Evolutionary conservation across 2,888 invertebrate species (phyloP).

Genomic region (Hymenopus coronatus): DNA sequence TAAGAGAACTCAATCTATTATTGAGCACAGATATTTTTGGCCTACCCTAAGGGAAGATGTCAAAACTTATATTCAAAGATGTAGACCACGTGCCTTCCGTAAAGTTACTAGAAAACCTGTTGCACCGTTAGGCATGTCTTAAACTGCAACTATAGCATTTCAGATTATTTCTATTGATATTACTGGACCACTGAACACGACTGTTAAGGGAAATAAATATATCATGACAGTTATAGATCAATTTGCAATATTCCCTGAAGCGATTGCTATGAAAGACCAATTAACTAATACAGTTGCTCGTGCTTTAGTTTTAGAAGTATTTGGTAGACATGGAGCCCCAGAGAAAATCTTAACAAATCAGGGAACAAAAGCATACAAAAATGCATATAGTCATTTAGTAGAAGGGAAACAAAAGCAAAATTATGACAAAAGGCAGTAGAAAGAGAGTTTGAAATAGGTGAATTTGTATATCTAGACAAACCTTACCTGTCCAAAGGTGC

Average conservation of each 20-base stretch:
- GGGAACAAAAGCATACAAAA: slow-evolving; percentile 20
- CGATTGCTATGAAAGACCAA: slow-evolving; percentile 36
- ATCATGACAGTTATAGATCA: slow-evolving; percentile 36
- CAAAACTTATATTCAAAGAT: background rate
- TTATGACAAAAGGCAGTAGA: too few species aligned
- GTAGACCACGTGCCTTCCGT: background rate
- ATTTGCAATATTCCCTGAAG: slow-evolving; percentile 35
- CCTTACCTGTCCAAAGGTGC: background rate
- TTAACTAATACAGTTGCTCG: slow-evolving; percentile 35
- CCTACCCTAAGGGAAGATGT: background rate
- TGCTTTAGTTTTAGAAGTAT: slow-evolving; percentile 29
- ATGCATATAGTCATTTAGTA: too few species aligned
- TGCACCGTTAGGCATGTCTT: too few species aligned
- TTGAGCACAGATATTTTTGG: background rate
- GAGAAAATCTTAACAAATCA: slow-evolving; percentile 35
- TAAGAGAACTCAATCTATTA: background rate
- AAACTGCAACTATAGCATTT: background rate
- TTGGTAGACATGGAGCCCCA: slow-evolving; percentile 34
- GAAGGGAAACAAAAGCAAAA: too few species aligned
- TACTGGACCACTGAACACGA: slow-evolving; percentile 33
- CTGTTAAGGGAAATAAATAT: slow-evolving; percentile 33
- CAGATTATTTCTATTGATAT: slow-evolving; percentile 29
- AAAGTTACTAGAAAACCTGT: background rate
- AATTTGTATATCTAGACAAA: too few species aligned
- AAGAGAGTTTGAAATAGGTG: too few species aligned